Base-by-base conservation (phyloP, 1,140 invertebrate genomes). In the Saccostrea cuccullata region DNA sequence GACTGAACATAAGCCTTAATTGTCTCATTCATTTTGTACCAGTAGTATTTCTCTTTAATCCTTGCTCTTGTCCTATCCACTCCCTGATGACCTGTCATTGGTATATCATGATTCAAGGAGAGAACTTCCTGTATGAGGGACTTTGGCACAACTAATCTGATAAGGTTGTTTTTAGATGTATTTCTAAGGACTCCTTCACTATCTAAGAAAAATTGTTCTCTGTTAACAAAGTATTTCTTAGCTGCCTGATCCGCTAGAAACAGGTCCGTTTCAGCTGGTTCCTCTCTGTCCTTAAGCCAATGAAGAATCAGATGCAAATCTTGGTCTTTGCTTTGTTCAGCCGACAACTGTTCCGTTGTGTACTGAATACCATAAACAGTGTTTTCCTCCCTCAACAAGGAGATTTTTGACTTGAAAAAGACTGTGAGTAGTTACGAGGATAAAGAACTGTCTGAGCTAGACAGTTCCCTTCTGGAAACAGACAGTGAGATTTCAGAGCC, bases 41-140 rank as follows among this genome's bases (percentile, higher is more conserved):
- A 89, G 20, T 70, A 87, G n/a, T 56, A 90, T 30, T 82, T 89
- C 58, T 64, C n/a, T 77, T 87, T 89, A 12, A 87, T 8, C 26
- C 77, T 82, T 9, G 20, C 55, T 82, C 64, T 85, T 4, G 90
- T 90, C 23, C 88, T 36, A 56, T 55, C 60, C n/a, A 84, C 36
- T 2, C 88, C 87, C 55, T 88, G 85, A 20, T 89, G 88, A 20
- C 84, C 88, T 20, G 85, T 60, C 9, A 55, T 73, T 0, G 84
- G 58, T 20, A 86, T n/a, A 40, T 89, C 86, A 77, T 89, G 88
- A 30, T 84, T 58, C 20, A 89, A 23, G 17, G 36, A 36, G 17
- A 89, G 36, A 13, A 67, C 83, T 40, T 83, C 67, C 2, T 70
- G 6, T 64, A 6, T 84, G 5, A 58, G 83, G 8, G 55, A 12